These are phyloP conservation scores for Agrilus cyanescens DNA, from an alignment of 2,888 invertebrate species.

Conservation along the genomic window DNA sequence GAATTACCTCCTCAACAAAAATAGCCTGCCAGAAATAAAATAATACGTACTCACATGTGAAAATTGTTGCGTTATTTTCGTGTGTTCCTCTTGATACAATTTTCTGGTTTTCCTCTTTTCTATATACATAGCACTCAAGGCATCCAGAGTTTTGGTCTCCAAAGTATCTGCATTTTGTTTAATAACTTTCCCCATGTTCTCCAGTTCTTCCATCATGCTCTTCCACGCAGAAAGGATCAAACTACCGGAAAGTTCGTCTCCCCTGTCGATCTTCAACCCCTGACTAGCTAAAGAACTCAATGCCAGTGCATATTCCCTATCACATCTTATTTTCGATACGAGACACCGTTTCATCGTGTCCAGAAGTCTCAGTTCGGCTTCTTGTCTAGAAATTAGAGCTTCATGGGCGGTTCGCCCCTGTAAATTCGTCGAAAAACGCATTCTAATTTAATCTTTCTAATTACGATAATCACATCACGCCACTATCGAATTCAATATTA, in stretches of 20 bases:
- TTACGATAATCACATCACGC: background rate
- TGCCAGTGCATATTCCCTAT: constrained; percentile 80
- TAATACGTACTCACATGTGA: constrained; percentile 51
- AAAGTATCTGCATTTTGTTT: constrained; percentile 77
- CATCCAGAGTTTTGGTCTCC: constrained; percentile 71
- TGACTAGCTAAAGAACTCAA: constrained; percentile 70
- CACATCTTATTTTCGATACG: constrained; percentile 77
- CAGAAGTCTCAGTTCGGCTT: constrained; percentile 83
- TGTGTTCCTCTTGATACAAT: constrained; percentile 80
- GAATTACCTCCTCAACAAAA: too few species aligned
- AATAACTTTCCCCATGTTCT: constrained; percentile 70
- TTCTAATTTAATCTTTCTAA: constrained; percentile 24
- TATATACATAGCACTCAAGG: constrained; percentile 65
- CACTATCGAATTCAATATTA: background rate
- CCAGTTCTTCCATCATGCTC: constrained; percentile 80
- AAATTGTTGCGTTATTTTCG: constrained; percentile 69
- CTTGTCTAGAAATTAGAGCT: constrained; percentile 79
- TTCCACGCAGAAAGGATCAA: constrained; percentile 65
- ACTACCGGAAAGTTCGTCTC: constrained; percentile 61
- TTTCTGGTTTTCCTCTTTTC: constrained; percentile 82
- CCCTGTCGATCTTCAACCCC: constrained; percentile 72
- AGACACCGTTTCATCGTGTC: constrained; percentile 86
- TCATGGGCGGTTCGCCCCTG: constrained; percentile 86
- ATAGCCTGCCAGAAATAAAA: too few species aligned
- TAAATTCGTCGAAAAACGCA: constrained; percentile 80